Percentiles rank a stretch among this genome's conserved stretches.
Evolutionary conservation across 1,140 invertebrate genomes (phyloP).

Genomic region (Microvelia longipes): DNA sequence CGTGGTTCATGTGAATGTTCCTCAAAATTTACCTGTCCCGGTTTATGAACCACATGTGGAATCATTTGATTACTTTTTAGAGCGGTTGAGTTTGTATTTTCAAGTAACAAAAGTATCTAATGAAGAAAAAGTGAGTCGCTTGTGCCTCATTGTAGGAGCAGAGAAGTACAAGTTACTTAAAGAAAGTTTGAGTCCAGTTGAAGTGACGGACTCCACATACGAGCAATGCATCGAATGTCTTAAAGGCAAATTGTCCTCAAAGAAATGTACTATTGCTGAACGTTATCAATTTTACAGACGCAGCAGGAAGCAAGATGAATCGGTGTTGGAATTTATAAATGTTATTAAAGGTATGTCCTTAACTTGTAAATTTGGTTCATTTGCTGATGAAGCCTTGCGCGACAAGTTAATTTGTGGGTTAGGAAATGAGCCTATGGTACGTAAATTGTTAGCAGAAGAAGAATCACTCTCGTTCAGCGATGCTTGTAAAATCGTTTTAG

Average conservation of each 20-base stretch:
- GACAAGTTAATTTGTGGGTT: not conserved
- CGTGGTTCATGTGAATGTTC: not conserved
- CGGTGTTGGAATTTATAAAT: not conserved
- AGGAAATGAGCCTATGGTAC: not conserved
- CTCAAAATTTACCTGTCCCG: not conserved
- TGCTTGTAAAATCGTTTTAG: not conserved
- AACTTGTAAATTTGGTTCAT: not conserved
- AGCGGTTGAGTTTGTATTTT: not conserved
- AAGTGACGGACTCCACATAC: not conserved
- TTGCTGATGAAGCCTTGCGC: not conserved
- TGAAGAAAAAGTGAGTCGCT: not conserved
- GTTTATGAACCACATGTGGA: not conserved
- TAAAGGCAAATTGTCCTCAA: not conserved
- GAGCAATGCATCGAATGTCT: not conserved
- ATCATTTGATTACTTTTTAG: not conserved
- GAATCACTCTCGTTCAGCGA: not conserved
- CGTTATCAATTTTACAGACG: not conserved
- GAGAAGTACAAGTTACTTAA: not conserved
- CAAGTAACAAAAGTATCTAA: not conserved
- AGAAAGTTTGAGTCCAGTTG: not conserved
- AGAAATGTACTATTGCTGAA: not conserved
- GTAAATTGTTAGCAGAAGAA: not conserved
- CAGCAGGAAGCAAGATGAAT: not conserved
- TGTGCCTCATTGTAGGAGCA: not conserved
- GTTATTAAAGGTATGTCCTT: not conserved